phyloP scores from a whole-genome alignment of 2,113 vertebrate species.

The Morone chrysops region DNA sequence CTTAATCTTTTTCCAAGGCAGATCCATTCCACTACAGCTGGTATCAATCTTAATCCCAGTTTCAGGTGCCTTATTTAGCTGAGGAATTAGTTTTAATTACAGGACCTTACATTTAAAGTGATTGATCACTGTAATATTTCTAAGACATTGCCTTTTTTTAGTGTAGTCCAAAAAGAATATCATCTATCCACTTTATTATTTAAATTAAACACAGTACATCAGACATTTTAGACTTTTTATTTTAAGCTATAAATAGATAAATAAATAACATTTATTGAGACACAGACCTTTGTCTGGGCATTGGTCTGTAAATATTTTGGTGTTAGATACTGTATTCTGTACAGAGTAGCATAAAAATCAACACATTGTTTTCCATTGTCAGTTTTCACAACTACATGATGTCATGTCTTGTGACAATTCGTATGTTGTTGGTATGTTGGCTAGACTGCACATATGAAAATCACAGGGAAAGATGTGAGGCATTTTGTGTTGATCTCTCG shows the following conservation, averaged over 20 bases:
- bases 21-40: slow-evolving; percentile 54
- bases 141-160: background rate
- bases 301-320: background rate
- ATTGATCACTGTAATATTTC: slow-evolving; percentile 58
- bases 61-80: slow-evolving; percentile 61
- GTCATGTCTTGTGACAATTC: background rate
- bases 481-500: too few relatives aligned
- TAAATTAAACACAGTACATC: background rate
- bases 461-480: too few relatives aligned
- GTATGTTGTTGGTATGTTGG: background rate
- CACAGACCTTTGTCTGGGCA: background rate
- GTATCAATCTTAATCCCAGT: slow-evolving; percentile 70
- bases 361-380: background rate
- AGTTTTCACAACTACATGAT: background rate
- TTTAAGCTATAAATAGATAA: background rate
- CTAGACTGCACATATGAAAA: too few relatives aligned
- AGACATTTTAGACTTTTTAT: background rate
- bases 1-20: slow-evolving; percentile 53
- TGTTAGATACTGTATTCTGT: background rate
- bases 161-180: background rate
- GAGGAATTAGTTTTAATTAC: slow-evolving; percentile 77
- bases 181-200: background rate
- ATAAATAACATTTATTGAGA: background rate
- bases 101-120: slow-evolving; percentile 62
- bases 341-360: background rate